These are phyloP conservation scores for Erythrolamprus reginae DNA, from an alignment of 2,113 vertebrate species.

Conservation along the genomic window DNA sequence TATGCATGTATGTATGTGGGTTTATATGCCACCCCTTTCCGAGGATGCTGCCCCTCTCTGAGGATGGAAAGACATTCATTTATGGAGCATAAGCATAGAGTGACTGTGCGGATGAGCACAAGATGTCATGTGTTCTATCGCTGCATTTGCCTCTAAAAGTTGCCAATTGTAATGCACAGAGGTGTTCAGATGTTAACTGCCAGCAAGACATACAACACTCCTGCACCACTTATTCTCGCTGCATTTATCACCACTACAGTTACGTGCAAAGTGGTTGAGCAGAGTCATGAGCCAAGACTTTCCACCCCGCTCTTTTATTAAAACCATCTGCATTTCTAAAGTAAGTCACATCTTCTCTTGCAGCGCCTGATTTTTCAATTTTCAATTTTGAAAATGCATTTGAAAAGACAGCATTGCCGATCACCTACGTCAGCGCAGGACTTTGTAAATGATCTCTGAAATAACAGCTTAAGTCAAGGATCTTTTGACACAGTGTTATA, in stretches of 20 bases:
- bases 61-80: neutral
- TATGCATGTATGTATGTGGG: too few species aligned
- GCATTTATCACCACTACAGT: neutral
- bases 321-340: neutral
- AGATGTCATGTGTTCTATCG: neutral
- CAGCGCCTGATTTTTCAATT: neutral
- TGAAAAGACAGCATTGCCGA: neutral
- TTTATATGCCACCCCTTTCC: too few species aligned
- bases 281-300: neutral
- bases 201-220: neutral
- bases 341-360: neutral
- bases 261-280: neutral
- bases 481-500: neutral
- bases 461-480: neutral
- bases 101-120: neutral
- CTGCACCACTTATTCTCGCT: neutral
- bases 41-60: too few species aligned
- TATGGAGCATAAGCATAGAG: neutral
- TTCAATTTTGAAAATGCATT: neutral
- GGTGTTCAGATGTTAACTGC: too few species aligned
- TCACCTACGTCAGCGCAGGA: neutral
- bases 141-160: neutral
- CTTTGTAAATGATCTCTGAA: neutral
- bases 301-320: neutral
- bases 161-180: neutral